A percentile compares a stretch with the other conserved stretches of the same genome.
These are phyloP conservation scores for Halesus radiatus DNA, from an alignment of 1,140 invertebrate species.

Conservation along the genomic window DNA sequence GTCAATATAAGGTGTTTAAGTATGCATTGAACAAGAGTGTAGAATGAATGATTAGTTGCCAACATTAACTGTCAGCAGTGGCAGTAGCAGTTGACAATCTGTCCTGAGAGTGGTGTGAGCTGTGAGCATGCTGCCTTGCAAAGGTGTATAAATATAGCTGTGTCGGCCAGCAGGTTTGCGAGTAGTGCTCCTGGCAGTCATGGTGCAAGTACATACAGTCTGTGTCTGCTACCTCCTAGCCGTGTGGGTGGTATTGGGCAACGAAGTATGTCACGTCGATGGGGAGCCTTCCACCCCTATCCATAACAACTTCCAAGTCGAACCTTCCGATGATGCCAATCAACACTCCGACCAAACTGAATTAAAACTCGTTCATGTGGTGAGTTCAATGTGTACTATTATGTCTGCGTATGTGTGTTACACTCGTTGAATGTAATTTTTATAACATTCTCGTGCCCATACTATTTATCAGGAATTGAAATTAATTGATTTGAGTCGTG, in stretches of 20 bases:
- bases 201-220: constrained; percentile 33
- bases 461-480: too few relatives aligned
- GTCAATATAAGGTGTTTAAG: too few relatives aligned
- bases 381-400: constrained; percentile 45
- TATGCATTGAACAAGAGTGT: too few relatives aligned
- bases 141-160: constrained; percentile 44
- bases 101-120: too few relatives aligned
- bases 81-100: too few relatives aligned
- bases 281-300: constrained; percentile 16
- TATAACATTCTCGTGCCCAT: too few relatives aligned
- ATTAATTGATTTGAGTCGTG: too few relatives aligned
- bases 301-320: background rate
- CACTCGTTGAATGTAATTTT: too few relatives aligned
- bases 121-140: constrained; percentile 1
- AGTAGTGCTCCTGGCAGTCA: constrained; percentile 40
- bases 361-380: constrained; percentile 59
- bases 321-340: background rate
- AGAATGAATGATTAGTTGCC: too few relatives aligned
- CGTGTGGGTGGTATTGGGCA: constrained; percentile 33
- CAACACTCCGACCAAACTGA: constrained; percentile 25
- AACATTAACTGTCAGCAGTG: too few relatives aligned
- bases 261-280: constrained; percentile 8
- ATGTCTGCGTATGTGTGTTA: too few relatives aligned
- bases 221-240: constrained; percentile 16
- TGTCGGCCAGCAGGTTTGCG: constrained; percentile 30